Evolutionary conservation across 2,113 vertebrate genomes (phyloP).

Genomic region (Amia ocellicauda): DNA sequence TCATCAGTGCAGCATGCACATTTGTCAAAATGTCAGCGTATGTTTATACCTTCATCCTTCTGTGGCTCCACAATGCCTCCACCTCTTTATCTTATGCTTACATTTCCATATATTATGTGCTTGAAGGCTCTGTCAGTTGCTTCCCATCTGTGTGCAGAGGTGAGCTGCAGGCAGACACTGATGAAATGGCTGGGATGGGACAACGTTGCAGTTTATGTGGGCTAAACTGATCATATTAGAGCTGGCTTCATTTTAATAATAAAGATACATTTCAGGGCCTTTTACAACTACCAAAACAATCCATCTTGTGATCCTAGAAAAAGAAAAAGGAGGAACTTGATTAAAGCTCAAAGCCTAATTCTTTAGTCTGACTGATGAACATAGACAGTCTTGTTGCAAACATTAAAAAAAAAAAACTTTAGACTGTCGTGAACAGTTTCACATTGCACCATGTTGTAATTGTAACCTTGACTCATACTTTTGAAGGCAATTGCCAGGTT

Average conservation of each 20-base stretch:
- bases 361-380: background rate
- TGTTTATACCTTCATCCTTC: conserved; percentile 1
- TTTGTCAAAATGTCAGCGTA: conserved; percentile 3
- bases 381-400: background rate
- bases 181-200: background rate
- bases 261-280: background rate
- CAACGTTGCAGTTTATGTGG: background rate
- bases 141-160: background rate
- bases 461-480: background rate
- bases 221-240: background rate
- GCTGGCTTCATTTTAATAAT: background rate
- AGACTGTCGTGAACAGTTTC: background rate
- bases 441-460: background rate
- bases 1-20: background rate
- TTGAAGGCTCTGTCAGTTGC: conserved; percentile 2
- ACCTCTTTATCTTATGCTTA: background rate
- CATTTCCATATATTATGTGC: conserved; percentile 5
- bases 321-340: background rate
- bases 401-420: background rate
- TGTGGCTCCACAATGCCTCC: background rate
- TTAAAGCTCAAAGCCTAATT: background rate
- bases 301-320: background rate
- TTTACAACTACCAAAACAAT: background rate
- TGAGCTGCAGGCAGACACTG: background rate
- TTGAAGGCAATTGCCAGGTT: background rate